Conservation (phyloP, 1,140 invertebrate species). For the Camponotus pennsylvanicus region DNA sequence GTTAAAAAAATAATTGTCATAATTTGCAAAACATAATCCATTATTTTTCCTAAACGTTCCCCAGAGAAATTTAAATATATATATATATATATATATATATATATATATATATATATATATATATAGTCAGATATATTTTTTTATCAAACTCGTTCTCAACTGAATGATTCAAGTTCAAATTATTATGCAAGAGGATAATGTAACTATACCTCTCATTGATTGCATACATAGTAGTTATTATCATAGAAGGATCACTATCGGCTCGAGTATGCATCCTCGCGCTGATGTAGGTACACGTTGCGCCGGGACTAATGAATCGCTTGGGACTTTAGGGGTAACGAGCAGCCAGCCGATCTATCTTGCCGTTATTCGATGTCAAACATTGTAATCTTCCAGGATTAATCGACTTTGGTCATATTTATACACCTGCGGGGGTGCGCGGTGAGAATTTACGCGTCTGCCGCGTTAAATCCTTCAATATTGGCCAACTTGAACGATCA, state of each 20-base stretch:
- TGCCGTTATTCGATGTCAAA: conserved; percentile 70
- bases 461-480: conserved; percentile 60
- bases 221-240: conserved; percentile 61
- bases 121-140: neutral
- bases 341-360: conserved; percentile 60
- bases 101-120: too few relatives aligned
- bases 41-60: neutral
- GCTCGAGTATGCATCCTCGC: conserved; percentile 47
- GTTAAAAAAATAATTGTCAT: neutral
- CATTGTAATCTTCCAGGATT: conserved; percentile 67
- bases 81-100: too few relatives aligned
- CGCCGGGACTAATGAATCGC: conserved; percentile 66
- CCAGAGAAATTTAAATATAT: neutral
- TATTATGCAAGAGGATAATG: conserved; percentile 52
- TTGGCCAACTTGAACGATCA: conserved; percentile 55
- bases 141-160: conserved; percentile 19
- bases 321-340: conserved; percentile 59
- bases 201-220: conserved; percentile 28
- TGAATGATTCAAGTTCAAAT: conserved; percentile 2
- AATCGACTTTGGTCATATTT: conserved; percentile 66
- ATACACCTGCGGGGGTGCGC: conserved; percentile 58
- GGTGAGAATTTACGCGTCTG: conserved; percentile 56
- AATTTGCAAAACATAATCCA: neutral
- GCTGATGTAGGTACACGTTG: conserved; percentile 53
- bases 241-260: conserved; percentile 61